Evolutionary conservation across 2,888 invertebrate species (phyloP).

Genomic region (Piscicola geometra): DNA sequence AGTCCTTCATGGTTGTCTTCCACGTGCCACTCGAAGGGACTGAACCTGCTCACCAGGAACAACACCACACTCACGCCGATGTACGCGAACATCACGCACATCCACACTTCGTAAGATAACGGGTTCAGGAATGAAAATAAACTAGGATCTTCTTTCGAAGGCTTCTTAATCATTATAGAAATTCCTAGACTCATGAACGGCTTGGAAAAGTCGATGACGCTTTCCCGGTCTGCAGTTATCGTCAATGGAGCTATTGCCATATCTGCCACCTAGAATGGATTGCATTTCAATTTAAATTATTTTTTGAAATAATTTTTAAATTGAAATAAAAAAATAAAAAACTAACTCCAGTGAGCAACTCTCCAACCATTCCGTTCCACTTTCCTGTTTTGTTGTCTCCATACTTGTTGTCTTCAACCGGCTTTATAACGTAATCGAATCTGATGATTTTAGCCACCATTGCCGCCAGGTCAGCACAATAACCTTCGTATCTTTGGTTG

Average conservation of each 20-base stretch:
- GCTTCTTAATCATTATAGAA: slow-evolving; percentile 82
- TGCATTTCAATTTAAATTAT: neutral
- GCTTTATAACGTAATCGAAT: slow-evolving; percentile 51
- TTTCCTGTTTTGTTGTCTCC: slow-evolving; percentile 46
- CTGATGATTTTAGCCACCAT: slow-evolving; percentile 52
- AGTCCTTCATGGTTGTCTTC: slow-evolving; percentile 52
- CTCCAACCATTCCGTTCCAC: slow-evolving; percentile 54
- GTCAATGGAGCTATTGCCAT: slow-evolving; percentile 91
- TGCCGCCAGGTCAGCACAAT: slow-evolving; percentile 56
- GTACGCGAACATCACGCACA: slow-evolving; percentile 78
- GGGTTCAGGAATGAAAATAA: slow-evolving; percentile 97
- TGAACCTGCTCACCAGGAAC: slow-evolving; percentile 91
- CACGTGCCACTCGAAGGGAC: slow-evolving; percentile 89
- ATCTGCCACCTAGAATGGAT: slow-evolving; percentile 74
- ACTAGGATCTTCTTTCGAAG: slow-evolving; percentile 79
- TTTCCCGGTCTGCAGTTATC: slow-evolving; percentile 84
- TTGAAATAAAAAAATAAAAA: neutral
- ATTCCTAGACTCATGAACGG: slow-evolving; percentile 94
- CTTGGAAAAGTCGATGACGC: slow-evolving; percentile 93
- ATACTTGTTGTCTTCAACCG: slow-evolving; percentile 43
- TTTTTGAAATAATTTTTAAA: neutral
- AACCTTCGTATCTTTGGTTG: slow-evolving; percentile 64
- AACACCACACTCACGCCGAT: slow-evolving; percentile 84
- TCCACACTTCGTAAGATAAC: slow-evolving; percentile 94
- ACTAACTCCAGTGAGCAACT: slow-evolving; percentile 49